Conservation (phyloP, 2,888 invertebrate genomes). For the Tipula lateralis region DNA sequence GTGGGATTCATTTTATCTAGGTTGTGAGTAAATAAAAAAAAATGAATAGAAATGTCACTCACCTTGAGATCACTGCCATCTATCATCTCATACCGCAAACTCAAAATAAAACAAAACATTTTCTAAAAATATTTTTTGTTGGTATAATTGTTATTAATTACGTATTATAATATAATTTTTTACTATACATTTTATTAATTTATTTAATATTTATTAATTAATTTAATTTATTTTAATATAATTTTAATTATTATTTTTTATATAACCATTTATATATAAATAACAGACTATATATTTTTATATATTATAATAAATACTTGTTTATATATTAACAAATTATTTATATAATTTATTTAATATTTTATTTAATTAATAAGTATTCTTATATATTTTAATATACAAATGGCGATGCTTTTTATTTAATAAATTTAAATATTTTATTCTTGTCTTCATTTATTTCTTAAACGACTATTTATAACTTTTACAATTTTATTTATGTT, state of each 20-base stretch:
- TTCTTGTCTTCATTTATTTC: not conserved
- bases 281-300: not conserved
- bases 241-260: not conserved
- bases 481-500: not conserved
- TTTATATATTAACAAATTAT: not conserved
- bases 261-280: not conserved
- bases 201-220: not conserved
- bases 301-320: not conserved
- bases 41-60: too few species aligned
- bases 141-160: constrained; percentile 19
- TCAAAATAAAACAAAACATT: not conserved
- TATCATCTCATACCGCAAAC: not conserved
- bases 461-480: not conserved
- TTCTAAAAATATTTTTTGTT: constrained; percentile 24
- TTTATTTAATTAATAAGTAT: not conserved
- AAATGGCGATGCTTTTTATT: constrained; percentile 6
- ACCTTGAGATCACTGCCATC: too few species aligned
- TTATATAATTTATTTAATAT: not conserved
- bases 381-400: not conserved
- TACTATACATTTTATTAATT: constrained; percentile 11
- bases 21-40: too few species aligned
- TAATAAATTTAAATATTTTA: not conserved
- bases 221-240: not conserved
- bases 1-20: too few species aligned
- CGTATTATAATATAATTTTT: constrained; percentile 24